Conservation (phyloP, 2,113 vertebrate species). For the Tachysurus fulvidraco region DNA sequence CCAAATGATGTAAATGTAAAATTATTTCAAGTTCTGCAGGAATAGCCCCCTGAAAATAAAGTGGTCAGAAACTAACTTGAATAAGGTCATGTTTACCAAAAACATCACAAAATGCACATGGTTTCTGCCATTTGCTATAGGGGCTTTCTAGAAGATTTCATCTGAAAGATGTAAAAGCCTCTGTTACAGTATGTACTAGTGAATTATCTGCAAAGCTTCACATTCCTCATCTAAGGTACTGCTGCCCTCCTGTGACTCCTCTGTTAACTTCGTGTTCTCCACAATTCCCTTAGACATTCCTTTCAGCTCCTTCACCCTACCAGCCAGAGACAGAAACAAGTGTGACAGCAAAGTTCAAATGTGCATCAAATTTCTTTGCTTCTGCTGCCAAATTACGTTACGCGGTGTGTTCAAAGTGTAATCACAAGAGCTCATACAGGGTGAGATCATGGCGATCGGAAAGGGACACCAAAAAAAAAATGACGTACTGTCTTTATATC, state of each 20-base stretch:
- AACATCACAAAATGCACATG: neutral
- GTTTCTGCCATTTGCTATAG: neutral
- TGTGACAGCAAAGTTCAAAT: neutral
- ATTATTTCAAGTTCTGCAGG: slow-evolving; percentile 63
- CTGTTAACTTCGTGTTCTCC: slow-evolving; percentile 35
- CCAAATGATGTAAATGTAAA: too few species aligned
- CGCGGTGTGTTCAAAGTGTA: too few species aligned
- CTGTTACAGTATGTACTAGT: too few species aligned
- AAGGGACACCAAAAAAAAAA: too few species aligned
- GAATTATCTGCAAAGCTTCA: neutral
- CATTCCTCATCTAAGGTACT: slow-evolving; percentile 68
- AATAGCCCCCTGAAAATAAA: slow-evolving; percentile 62
- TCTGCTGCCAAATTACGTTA: too few species aligned
- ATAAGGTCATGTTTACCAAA: neutral
- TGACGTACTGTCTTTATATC: too few species aligned
- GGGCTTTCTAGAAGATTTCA: neutral
- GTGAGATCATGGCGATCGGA: too few species aligned
- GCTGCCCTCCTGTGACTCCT: slow-evolving; percentile 45
- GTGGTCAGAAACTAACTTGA: neutral
- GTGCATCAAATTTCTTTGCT: too few species aligned
- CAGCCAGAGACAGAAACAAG: neutral
- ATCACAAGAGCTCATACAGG: too few species aligned
- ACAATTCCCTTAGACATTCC: slow-evolving; percentile 47
- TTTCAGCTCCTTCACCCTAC: slow-evolving; percentile 76
- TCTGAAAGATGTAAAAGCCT: neutral